Conservation (phyloP, 2,113 vertebrate genomes). For the Sarotherodon lohbergeri region DNA sequence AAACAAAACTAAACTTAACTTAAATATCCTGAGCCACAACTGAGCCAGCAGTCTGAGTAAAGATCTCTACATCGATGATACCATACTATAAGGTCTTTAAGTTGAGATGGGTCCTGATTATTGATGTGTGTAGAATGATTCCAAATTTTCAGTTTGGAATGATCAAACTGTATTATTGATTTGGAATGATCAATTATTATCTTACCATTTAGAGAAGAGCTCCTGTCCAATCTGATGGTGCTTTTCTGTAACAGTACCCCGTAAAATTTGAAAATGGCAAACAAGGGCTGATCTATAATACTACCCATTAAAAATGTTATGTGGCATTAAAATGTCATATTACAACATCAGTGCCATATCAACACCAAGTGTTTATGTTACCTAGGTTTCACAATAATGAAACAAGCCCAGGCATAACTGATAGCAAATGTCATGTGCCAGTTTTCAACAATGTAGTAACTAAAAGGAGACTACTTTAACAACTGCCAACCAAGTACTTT, state of each 20-base stretch:
- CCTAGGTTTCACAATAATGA: neutral
- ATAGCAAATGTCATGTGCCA: neutral
- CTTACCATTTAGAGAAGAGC: neutral
- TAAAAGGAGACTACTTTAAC: neutral
- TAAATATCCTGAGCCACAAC: neutral
- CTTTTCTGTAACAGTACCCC: neutral
- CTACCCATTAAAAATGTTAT: neutral
- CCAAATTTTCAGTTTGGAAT: neutral
- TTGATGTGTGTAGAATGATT: neutral
- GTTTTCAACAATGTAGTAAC: neutral
- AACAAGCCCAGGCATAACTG: neutral
- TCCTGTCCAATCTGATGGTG: neutral
- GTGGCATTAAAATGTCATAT: neutral
- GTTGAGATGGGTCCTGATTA: neutral
- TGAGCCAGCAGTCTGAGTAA: neutral
- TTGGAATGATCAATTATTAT: neutral
- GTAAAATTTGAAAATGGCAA: neutral
- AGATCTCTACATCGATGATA: neutral
- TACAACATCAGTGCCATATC: neutral
- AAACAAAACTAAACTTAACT: neutral
- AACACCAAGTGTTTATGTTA: neutral
- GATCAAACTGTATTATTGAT: neutral
- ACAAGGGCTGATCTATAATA: neutral
- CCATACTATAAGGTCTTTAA: neutral
- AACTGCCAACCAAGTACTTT: neutral